A percentile compares a stretch with the other conserved stretches of the same genome.
Evolutionary conservation across 1,140 invertebrate genomes (phyloP).

Genomic region (Microplitis mediator): DNA sequence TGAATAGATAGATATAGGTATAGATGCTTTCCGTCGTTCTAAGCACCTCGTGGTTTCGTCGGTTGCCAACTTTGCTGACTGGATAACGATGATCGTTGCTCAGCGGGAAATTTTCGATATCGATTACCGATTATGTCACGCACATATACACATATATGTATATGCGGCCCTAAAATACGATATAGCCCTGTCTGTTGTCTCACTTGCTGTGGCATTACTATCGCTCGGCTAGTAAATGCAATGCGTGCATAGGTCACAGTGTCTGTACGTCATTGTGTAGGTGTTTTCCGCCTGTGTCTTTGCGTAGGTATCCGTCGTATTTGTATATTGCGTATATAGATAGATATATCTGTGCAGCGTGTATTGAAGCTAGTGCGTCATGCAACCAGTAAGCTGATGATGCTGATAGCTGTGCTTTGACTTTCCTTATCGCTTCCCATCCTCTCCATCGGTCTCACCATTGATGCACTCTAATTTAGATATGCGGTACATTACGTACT

Average conservation of each 20-base stretch:
- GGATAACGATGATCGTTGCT: constrained; percentile 26
- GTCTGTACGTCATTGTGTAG: no score
- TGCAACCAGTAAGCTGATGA: background rate
- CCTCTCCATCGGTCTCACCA: background rate
- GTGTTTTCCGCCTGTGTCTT: no score
- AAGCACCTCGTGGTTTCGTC: constrained; percentile 17
- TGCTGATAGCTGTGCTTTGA: background rate
- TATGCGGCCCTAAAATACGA: background rate
- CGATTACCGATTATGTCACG: constrained; percentile 24
- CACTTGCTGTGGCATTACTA: background rate
- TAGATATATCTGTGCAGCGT: no score
- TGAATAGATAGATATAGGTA: no score
- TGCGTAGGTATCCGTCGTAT: no score
- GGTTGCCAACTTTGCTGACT: constrained; percentile 26
- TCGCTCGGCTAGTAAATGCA: background rate
- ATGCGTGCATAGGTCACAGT: background rate
- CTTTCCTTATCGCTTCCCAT: background rate
- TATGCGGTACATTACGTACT: background rate
- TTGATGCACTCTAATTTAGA: background rate
- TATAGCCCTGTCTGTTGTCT: background rate
- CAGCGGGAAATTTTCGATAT: constrained; percentile 19
- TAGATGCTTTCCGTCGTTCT: constrained; percentile 16
- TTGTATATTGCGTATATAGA: no score
- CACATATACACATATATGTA: constrained; percentile 7
- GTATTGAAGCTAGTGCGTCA: no score